Evolutionary conservation across 2,113 vertebrate species (phyloP).

Genomic region (Tupaia tana): DNA sequence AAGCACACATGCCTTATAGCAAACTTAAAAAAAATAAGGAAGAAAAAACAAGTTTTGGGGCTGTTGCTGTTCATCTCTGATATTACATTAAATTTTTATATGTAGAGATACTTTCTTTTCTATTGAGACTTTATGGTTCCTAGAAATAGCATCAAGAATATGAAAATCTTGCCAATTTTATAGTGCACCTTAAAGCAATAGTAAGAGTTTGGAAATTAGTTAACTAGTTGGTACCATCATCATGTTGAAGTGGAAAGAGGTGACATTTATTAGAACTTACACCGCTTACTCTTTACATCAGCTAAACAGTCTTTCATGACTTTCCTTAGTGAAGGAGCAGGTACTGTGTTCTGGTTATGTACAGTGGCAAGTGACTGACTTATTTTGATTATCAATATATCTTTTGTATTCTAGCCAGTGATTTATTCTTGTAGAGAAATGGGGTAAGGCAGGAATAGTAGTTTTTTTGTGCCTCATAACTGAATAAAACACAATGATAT

Average conservation of each 20-base stretch:
- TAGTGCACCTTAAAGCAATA: background rate
- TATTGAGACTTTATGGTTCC: constrained; percentile 54
- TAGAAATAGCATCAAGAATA: constrained; percentile 49
- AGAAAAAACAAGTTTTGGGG: background rate
- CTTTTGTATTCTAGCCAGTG: constrained; percentile 29
- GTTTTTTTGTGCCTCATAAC: constrained; percentile 62
- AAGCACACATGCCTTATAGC: too few relatives aligned
- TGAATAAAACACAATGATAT: constrained; percentile 40
- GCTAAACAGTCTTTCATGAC: constrained; percentile 10
- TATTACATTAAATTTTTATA: constrained; percentile 54
- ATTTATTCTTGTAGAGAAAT: constrained; percentile 52
- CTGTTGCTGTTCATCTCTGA: constrained; percentile 58
- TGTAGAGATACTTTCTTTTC: constrained; percentile 66
- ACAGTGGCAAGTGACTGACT: constrained; percentile 59
- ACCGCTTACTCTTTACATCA: constrained; percentile 55
- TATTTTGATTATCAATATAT: constrained; percentile 73
- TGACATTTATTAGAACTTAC: constrained; percentile 52
- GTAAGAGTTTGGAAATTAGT: constrained; percentile 43
- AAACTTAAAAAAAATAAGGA: too few relatives aligned
- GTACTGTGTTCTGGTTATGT: constrained; percentile 44
- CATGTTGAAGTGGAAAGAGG: constrained; percentile 46
- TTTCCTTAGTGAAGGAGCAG: constrained; percentile 47
- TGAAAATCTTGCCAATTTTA: constrained; percentile 60
- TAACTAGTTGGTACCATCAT: constrained; percentile 33
- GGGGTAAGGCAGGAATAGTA: constrained; percentile 60